Evolutionary conservation across 92 coral and sea anemone species (phyloP), one percentile per base, ranked within the genome.

Genomic region (Zoanthus sansibaricus): DNA sequence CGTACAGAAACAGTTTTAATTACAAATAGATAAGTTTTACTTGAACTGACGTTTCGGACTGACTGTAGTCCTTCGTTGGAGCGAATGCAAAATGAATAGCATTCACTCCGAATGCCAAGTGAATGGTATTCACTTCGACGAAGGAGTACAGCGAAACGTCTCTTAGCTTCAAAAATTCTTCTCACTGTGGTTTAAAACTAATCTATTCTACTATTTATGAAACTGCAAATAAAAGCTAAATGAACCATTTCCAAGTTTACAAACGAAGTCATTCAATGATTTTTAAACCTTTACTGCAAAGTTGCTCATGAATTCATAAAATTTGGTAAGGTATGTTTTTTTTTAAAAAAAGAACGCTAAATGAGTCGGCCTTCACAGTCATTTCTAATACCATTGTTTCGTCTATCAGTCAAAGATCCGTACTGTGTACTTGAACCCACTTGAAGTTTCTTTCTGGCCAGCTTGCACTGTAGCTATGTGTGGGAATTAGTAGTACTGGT

Each of bases 381-480:
- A 77, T 12, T 77, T 37, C 56, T 77, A 32, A 79, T 52, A 16
- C 61, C 61, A 31, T 46, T 80, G 85, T 46, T 66, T 80, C 45
- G 85, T 67, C 85, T 80, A 20, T 79, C 64, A 52, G 68, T 54
- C 11, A 25, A 12, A 71, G 66, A 5, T 77, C 67, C 59, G 78
- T 48, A 52, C 70, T 30, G 78, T 30, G 78, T 71, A 32, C 67
- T 87, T 71, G 78, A 72, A 30, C 74, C 74, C 74, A 69, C 74
- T 69, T 69, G 74, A 69, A 9, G 44, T 4, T 4, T 31, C 32
- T 61, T 37, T 16, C 48, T 51, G 17, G 70, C 52, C 58, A 55
- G 15, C 66, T 66, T 64, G 21, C 21, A 17, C 31, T 64, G 52
- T 5, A 17, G n/a, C 42, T 56, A n/a, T 62, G 30, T 62, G 7